Conservation (phyloP, 2,797 vertebrate species). For the Neosilurus mollespiculum region DNA sequence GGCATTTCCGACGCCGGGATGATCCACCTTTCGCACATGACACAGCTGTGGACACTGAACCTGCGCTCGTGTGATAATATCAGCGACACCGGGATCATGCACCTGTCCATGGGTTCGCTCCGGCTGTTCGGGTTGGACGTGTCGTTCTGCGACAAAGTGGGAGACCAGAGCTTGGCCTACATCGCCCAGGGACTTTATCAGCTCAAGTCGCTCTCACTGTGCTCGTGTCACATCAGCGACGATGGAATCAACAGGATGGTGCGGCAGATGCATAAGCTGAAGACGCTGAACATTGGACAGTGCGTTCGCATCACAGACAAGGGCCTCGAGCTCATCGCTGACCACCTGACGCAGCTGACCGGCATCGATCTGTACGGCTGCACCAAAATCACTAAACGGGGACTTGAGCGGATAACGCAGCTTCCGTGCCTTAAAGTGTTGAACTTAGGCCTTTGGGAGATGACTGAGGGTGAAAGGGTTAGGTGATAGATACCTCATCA, state of each 20-base stretch:
- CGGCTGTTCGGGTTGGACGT: constrained; percentile 91
- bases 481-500: constrained; percentile 43
- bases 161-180: constrained; percentile 95
- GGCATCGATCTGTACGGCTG: constrained; percentile 98
- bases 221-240: constrained; percentile 96
- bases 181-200: constrained; percentile 96
- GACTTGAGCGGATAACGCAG: constrained; percentile 97
- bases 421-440: constrained; percentile 99
- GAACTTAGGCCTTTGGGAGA: constrained; percentile 99
- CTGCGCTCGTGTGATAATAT: constrained; percentile 97
- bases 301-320: constrained; percentile 98
- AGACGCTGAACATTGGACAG: constrained; percentile 97
- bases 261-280: constrained; percentile 95
- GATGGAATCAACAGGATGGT: constrained; percentile 98
- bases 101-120: constrained; percentile 94
- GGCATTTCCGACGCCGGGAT: constrained; percentile 95
- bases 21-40: constrained; percentile 96
- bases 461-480: constrained; percentile 80
- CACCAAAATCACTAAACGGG: constrained; percentile 96
- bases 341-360: constrained; percentile 95
- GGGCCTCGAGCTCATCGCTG: constrained; percentile 96
- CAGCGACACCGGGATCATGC: constrained; percentile 97
- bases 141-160: constrained; percentile 97
- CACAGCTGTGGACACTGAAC: constrained; percentile 92
- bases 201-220: constrained; percentile 93